Conservation (phyloP, 64 coral and sea anemone genomes). For the Porites lutea region DNA sequence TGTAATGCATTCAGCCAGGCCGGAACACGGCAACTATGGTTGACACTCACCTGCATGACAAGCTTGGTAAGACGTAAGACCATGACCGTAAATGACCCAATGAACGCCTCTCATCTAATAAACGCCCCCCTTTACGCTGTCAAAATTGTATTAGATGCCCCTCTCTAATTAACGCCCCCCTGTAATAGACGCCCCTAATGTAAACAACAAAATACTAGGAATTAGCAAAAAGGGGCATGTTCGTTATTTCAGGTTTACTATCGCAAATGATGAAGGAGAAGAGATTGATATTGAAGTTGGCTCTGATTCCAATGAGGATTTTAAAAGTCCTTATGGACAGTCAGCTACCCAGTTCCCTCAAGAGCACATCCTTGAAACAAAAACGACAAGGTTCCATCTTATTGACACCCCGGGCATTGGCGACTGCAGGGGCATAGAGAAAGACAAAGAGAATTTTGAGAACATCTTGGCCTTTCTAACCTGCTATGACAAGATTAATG, state of each 20-base stretch:
- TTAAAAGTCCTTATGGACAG: not conserved
- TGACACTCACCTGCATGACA: too few species aligned
- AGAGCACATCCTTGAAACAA: conserved; percentile 14
- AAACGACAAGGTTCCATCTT: conserved; percentile 31
- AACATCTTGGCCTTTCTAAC: conserved; percentile 48
- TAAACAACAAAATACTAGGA: too few species aligned
- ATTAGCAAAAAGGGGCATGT: too few species aligned
- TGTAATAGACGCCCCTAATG: too few species aligned
- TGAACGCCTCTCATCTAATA: too few species aligned
- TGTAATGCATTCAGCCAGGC: too few species aligned
- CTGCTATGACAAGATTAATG: conserved; percentile 29
- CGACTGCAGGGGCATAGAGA: conserved; percentile 32
- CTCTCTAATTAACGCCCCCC: too few species aligned
- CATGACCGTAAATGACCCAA: too few species aligned
- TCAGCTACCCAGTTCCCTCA: conserved; percentile 26
- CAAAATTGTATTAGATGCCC: too few species aligned
- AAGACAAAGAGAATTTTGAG: conserved; percentile 43
- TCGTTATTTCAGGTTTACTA: conserved; percentile 14
- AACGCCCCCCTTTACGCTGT: too few species aligned
- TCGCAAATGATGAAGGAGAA: conserved; percentile 6
- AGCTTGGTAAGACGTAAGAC: too few species aligned
- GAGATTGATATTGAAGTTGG: conserved; percentile 17
- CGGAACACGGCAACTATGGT: too few species aligned
- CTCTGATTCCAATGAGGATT: conserved; percentile 9
- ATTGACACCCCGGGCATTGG: conserved; percentile 54